Evolutionary conservation across 2,888 invertebrate genomes (phyloP).

Genomic region (Caenorhabditis sp.): DNA sequence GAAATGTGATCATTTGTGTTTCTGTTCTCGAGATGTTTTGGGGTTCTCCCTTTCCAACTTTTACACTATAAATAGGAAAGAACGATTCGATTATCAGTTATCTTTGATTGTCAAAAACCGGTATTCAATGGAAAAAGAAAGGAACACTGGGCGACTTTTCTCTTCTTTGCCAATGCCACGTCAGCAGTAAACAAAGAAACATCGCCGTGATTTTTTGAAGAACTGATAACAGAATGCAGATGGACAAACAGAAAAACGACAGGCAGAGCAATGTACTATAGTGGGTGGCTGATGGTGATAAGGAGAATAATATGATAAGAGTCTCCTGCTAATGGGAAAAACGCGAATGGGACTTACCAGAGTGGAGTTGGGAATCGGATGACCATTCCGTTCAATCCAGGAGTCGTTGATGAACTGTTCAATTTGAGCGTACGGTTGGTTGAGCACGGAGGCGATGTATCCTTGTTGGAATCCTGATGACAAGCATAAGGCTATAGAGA

Average conservation of each 20-base stretch:
- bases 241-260: not conserved
- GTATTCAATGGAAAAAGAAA: constrained; percentile 7
- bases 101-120: constrained; percentile 7
- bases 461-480: constrained; percentile 77
- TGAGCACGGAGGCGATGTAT: constrained; percentile 77
- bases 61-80: not conserved
- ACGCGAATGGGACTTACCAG: constrained; percentile 72
- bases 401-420: constrained; percentile 74
- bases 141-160: not conserved
- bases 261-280: constrained; percentile 1
- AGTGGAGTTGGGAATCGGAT: constrained; percentile 63
- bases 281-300: not conserved
- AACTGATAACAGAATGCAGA: constrained; percentile 6
- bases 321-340: too few relatives aligned
- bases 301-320: not conserved
- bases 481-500: constrained; percentile 74
- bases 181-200: constrained; percentile 5
- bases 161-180: constrained; percentile 1
- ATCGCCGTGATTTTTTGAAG: constrained; percentile 7
- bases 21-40: not conserved
- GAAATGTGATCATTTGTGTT: constrained; percentile 19
- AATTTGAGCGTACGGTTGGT: constrained; percentile 75
- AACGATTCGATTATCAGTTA: not conserved
- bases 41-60: not conserved
- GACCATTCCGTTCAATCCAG: constrained; percentile 66